phyloP scores from a whole-genome alignment of 2,888 invertebrate species.

The Deladenus siricidicola region DNA sequence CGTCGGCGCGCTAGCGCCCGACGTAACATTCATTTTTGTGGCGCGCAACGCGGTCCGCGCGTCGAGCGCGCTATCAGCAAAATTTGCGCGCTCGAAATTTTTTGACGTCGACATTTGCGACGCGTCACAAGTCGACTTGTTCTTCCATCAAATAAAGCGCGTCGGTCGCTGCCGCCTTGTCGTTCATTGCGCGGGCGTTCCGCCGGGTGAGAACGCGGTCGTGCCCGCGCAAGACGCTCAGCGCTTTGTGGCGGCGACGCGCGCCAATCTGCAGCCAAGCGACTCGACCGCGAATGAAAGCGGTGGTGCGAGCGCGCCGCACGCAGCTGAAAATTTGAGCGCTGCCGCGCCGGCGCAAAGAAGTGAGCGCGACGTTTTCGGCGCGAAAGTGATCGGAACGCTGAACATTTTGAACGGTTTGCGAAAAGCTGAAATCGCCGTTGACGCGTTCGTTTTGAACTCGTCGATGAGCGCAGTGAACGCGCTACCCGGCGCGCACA shows the following conservation, averaged over 20 bases:
- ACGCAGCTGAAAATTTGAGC: too few relatives aligned
- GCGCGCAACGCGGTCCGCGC: background rate
- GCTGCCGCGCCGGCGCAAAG: too few relatives aligned
- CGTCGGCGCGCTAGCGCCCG: background rate
- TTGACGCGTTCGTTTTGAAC: conserved; percentile 29
- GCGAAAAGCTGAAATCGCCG: conserved; percentile 7
- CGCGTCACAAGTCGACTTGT: background rate
- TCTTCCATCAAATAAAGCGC: background rate
- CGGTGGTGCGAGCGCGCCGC: too few relatives aligned
- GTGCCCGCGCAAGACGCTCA: too few relatives aligned
- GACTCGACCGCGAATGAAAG: background rate
- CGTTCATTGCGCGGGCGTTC: conserved; percentile 7
- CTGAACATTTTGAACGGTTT: conserved; percentile 19
- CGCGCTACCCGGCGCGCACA: conserved; percentile 34
- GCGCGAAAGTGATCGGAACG: conserved; percentile 17
- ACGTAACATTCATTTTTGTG: background rate
- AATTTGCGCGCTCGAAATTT: background rate
- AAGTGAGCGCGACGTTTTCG: conserved; percentile 12
- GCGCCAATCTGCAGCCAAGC: conserved; percentile 3
- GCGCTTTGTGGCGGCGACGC: too few relatives aligned
- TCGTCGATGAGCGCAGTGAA: conserved; percentile 38
- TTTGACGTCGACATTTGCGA: conserved; percentile 1
- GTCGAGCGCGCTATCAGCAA: background rate
- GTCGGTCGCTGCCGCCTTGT: background rate
- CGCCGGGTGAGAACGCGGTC: background rate